These are phyloP conservation scores for Dolichomitus sp. DNA, from an alignment of 2,888 invertebrate species.

Conservation along the genomic window DNA sequence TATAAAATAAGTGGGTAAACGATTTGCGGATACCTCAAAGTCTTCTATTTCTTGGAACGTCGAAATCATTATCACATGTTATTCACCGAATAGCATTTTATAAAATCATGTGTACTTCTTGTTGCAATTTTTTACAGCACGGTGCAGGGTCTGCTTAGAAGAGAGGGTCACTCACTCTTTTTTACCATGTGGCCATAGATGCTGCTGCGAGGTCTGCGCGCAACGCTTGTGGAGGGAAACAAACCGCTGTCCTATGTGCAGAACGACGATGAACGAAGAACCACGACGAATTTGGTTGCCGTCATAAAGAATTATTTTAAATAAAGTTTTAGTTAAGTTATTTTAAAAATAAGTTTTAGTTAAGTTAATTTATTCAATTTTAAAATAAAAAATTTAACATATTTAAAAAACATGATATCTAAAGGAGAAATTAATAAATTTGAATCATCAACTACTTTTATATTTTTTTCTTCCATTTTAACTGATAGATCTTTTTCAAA, in stretches of 20 bases:
- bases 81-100: not conserved
- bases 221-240: not conserved
- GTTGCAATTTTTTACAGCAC: constrained; percentile 26
- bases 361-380: too few species aligned
- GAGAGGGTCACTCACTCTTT: not conserved
- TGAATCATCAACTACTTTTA: too few species aligned
- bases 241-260: not conserved
- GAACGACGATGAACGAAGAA: not conserved
- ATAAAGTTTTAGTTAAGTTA: not conserved
- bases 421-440: too few species aligned
- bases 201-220: not conserved
- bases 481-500: too few species aligned
- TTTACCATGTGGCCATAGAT: constrained; percentile 14
- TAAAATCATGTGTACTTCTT: constrained; percentile 28
- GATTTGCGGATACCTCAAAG: not conserved
- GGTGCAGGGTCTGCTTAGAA: not conserved
- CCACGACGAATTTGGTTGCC: not conserved
- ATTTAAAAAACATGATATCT: too few species aligned
- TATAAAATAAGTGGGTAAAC: too few species aligned
- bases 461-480: too few species aligned
- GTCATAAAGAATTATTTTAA: not conserved
- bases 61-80: constrained; percentile 12
- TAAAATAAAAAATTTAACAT: too few species aligned
- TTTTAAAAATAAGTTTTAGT: not conserved
- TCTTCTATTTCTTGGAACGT: constrained; percentile 16